Conservation (phyloP, 2,113 vertebrate genomes). For the Petromus typicus region DNA sequence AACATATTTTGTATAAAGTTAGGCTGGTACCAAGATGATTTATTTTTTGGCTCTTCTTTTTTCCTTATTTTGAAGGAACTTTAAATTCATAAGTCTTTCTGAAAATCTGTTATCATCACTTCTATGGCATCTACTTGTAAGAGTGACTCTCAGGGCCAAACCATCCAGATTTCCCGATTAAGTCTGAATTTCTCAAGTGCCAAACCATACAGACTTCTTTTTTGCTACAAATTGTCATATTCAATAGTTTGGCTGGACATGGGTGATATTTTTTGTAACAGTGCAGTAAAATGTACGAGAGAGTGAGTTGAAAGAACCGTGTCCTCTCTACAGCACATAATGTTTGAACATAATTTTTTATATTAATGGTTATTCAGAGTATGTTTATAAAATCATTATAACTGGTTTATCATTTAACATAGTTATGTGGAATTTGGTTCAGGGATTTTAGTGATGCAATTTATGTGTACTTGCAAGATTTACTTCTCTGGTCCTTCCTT, state of each 20-base stretch:
- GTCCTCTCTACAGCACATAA: neutral
- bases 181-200: constrained; percentile 55
- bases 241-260: constrained; percentile 7
- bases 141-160: constrained; percentile 59
- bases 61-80: constrained; percentile 59
- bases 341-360: neutral
- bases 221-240: constrained; percentile 14
- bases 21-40: neutral
- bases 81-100: constrained; percentile 50
- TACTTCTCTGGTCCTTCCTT: too few species aligned
- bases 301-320: neutral
- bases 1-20: neutral
- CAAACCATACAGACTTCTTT: neutral
- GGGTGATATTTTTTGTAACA: neutral
- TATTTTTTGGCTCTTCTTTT: constrained; percentile 61
- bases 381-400: constrained; percentile 37
- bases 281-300: neutral
- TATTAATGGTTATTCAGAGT: neutral
- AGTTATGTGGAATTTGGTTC: constrained; percentile 34
- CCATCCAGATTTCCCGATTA: constrained; percentile 68
- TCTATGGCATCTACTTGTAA: constrained; percentile 14
- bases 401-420: constrained; percentile 16
- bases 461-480: constrained; percentile 28
- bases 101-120: constrained; percentile 60
- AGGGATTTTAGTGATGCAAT: neutral